Evolutionary conservation across 2,888 invertebrate genomes (phyloP), one percentile per base, ranked within the genome.

Genomic region (Halictus ligatus): DNA sequence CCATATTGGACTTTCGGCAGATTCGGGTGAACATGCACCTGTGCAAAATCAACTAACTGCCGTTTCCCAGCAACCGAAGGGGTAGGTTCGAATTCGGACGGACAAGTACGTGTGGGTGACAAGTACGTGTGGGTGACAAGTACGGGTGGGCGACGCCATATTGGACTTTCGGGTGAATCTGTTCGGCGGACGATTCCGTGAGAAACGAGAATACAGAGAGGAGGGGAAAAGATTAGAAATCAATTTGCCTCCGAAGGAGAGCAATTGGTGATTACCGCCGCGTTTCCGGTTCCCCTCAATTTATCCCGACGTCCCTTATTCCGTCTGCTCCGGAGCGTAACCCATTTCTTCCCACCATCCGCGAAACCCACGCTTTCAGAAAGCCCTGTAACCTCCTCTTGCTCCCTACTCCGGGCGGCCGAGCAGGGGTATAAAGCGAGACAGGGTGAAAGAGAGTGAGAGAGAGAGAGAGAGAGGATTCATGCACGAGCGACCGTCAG

Each of bases 401-500:
- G 60, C 78, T 71, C 84, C 80, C 77, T 80, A 76, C 60, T 40
- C 73, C 50, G n/a, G n/a, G 58, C 35, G 7, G 15, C n/a, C 5
- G 73, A 15, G 25, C 60, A 25, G 60, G 58, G 60, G 60, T 25
- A 64, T 35, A 35, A n/a, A 1, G 35, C 35, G 35, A 58, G 8
- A 58, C 7, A 58, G 58, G 21, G 29, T 2, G 35, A 35, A 18
- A 1, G 15, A 2, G 67, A 35, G 29, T 18, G 7, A 67, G 64
- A 29, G 64, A 7, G 29, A 25, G 72, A 81, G 83, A 75, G 84
- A 29, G 46, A 18, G 85, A 76, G 88, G 81, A 84, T 85, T 88
- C 84, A 85, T 84, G 91, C 88, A 85, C 86, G 83, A 86, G 84
- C 85, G 84, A 81, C 78, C 81, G 87, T 90, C 91, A 92, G 91